Conservation (phyloP, 2,888 invertebrate genomes). For the Tachystola acroxantha region DNA sequence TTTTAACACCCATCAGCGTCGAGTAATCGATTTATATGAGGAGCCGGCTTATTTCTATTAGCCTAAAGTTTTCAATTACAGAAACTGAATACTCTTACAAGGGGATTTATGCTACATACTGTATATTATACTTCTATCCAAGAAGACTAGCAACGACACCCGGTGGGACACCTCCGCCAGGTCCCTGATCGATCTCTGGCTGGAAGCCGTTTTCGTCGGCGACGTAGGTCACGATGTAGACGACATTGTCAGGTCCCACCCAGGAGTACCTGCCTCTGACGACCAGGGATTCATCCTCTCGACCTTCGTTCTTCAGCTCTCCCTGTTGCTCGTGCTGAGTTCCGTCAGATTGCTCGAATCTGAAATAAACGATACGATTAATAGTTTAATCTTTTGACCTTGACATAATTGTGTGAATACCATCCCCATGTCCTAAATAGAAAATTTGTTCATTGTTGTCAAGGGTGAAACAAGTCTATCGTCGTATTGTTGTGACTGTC, state of each 20-base stretch:
- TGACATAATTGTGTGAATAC: too few species aligned
- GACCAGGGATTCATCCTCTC: slow-evolving; percentile 13
- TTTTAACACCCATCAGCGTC: too few species aligned
- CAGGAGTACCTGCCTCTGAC: slow-evolving; percentile 67
- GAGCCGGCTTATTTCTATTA: too few species aligned
- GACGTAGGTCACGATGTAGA: slow-evolving; percentile 70
- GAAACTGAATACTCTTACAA: too few species aligned
- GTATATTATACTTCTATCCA: slow-evolving; percentile 29
- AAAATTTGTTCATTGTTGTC: too few species aligned
- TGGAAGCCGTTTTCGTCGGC: slow-evolving; percentile 53
- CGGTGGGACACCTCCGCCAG: slow-evolving; percentile 31
- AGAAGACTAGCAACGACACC: slow-evolving; percentile 30
- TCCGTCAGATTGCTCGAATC: slow-evolving; percentile 62
- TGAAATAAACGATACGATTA: too few species aligned
- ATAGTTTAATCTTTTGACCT: too few species aligned
- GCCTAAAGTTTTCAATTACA: too few species aligned
- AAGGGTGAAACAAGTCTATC: too few species aligned
- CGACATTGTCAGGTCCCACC: slow-evolving; percentile 55
- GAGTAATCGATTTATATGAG: too few species aligned
- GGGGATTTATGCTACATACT: neutral
- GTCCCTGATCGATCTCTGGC: slow-evolving; percentile 43
- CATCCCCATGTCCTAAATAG: too few species aligned
- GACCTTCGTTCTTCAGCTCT: slow-evolving; percentile 45
- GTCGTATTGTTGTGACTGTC: too few species aligned
- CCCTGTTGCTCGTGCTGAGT: slow-evolving; percentile 54